A percentile compares a stretch with the other conserved stretches of the same genome.
Evolutionary conservation across 2,888 invertebrate genomes (phyloP).

Genomic region (Quadriops clusia): DNA sequence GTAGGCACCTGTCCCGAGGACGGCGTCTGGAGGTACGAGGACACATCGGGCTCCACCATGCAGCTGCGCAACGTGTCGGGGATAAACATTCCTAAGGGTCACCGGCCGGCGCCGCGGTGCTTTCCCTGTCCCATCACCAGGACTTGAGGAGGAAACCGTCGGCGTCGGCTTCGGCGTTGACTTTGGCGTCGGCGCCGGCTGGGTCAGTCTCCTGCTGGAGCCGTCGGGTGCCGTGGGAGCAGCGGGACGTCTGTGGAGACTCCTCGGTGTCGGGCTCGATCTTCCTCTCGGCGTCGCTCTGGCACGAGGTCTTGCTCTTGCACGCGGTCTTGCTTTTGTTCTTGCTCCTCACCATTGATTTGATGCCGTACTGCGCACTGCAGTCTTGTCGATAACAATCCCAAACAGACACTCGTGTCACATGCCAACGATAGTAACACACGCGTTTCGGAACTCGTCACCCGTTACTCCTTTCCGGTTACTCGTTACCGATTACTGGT

Average conservation of each 20-base stretch:
- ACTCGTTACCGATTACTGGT: slow-evolving; percentile 9
- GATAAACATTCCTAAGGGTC: slow-evolving; percentile 68
- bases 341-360: slow-evolving; percentile 1
- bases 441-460: slow-evolving; percentile 15
- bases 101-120: slow-evolving; percentile 34
- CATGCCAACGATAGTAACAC: slow-evolving; percentile 18
- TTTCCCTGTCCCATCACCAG: slow-evolving; percentile 30
- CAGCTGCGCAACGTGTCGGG: slow-evolving; percentile 87
- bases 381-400: slow-evolving; percentile 18
- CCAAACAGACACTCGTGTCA: slow-evolving; percentile 14
- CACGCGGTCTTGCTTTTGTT: not conserved
- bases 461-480: slow-evolving; percentile 15
- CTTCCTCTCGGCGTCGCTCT: too few relatives aligned
- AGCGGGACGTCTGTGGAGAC: too few relatives aligned
- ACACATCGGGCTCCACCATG: slow-evolving; percentile 92
- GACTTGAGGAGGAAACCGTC: too few relatives aligned
- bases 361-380: slow-evolving; percentile 26
- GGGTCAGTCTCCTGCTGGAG: too few relatives aligned
- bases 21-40: slow-evolving; percentile 88
- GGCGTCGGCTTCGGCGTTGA: too few relatives aligned
- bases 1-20: slow-evolving; percentile 84
- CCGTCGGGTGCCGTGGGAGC: too few relatives aligned
- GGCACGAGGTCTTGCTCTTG: slow-evolving; percentile 5
- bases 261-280: too few relatives aligned
- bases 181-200: too few relatives aligned